Evolutionary conservation across 1,140 invertebrate species (phyloP), one percentile per base, ranked within the genome.

Genomic region (Macrobrachium nipponense): DNA sequence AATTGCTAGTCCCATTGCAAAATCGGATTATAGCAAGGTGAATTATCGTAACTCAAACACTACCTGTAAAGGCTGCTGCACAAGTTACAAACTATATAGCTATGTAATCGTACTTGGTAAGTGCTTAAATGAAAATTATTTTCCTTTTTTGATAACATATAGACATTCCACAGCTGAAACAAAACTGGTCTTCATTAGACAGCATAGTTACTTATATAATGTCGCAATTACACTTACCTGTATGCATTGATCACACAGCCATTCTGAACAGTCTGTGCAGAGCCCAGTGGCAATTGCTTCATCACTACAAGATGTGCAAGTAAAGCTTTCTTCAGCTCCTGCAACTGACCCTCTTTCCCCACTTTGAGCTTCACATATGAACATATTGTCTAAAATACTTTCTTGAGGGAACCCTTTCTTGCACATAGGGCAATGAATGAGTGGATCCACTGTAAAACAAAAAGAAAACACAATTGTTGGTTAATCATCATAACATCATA

Each of bases 241-340:
- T 81, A 97, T 96, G 92, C 97, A 98, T 90, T 94, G 95, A 90
- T 96, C 95, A 92, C 97, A 98, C 82, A 98, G 96, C 92, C 95
- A 97, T 91, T 97, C 96, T 4, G 95, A 94, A 91, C 97, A 98
- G 90, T 97, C 96, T 0, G 95, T 93, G 91, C 97, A 98, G 93
- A 95, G 97, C 89, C 95, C 96, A 36, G 95, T 95, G 61, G 96
- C 96, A 17, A 93, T 92, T 76, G 95, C 94, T 89, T 95, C 94
- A 89, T 97, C 96, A 83, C 95, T 95, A 91, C 96, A 97, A 89
- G 95, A 96, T 87, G 94, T 97, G 91, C 96, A 97, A 90, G 94
- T 94, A 89, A 95, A 93, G 82, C 95, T 94, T 76, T 92, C 91
- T 8, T 90, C 89, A 76, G 90, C 89, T 61, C 89, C 86, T 18